phyloP scores from a whole-genome alignment of 92 coral and sea anemone genomes.

The Micromussa lordhowensis region DNA sequence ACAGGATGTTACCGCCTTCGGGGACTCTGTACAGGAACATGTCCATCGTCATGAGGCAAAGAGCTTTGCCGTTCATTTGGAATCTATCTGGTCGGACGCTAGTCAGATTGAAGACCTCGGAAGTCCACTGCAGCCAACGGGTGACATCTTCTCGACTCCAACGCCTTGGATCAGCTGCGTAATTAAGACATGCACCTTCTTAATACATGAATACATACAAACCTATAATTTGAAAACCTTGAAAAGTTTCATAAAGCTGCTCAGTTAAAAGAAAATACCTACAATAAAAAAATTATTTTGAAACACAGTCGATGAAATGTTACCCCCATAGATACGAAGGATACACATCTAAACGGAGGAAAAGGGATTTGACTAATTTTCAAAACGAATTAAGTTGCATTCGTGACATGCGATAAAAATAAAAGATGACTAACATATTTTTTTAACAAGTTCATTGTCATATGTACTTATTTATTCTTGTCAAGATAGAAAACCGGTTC shows the following conservation, averaged over 20 bases:
- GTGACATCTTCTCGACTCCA: constrained; percentile 95
- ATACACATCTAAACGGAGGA: too few species aligned
- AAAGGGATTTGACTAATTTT: too few species aligned
- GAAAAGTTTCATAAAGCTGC: background rate
- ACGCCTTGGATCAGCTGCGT: constrained; percentile 88
- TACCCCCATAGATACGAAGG: background rate
- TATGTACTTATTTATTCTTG: too few species aligned
- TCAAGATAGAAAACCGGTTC: too few species aligned
- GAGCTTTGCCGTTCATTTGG: constrained; percentile 99
- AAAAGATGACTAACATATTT: too few species aligned
- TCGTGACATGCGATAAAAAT: too few species aligned
- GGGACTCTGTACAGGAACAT: constrained; percentile 98
- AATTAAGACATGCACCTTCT: background rate
- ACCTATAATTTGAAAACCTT: background rate
- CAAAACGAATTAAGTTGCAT: too few species aligned
- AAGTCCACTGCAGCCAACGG: constrained; percentile 90
- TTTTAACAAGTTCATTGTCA: too few species aligned
- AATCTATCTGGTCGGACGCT: constrained; percentile 86
- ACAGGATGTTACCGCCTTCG: constrained; percentile 90
- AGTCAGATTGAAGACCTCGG: constrained; percentile 80
- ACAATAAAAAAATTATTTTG: too few species aligned
- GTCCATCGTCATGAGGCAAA: constrained; percentile 97
- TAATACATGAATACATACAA: background rate
- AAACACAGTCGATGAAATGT: background rate
- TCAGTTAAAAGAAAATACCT: background rate